These are phyloP conservation scores for Oplegnathus fasciatus DNA, from an alignment of 2,113 vertebrate genomes.

Conservation along the genomic window DNA sequence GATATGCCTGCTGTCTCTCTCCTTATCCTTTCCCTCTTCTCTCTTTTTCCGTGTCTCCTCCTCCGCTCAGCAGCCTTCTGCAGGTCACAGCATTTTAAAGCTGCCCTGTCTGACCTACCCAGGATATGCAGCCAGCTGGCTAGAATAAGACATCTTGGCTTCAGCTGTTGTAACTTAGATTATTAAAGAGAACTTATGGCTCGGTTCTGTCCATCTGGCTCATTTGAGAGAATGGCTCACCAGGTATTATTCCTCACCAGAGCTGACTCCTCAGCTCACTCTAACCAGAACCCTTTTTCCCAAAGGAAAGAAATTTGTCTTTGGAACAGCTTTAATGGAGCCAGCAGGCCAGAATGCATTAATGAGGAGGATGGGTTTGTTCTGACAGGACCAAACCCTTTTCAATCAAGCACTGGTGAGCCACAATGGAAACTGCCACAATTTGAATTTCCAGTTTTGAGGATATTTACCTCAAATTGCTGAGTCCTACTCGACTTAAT, in stretches of 20 bases:
- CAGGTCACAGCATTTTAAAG: constrained; percentile 48
- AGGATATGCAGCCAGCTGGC: constrained; percentile 58
- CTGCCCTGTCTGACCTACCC: not conserved
- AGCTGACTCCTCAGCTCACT: constrained; percentile 15
- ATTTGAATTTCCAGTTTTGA: not conserved
- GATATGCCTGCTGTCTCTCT: not conserved
- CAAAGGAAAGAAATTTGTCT: not conserved
- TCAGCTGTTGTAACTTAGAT: constrained; percentile 56
- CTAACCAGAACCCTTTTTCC: not conserved
- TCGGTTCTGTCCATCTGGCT: constrained; percentile 47
- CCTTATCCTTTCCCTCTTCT: not conserved
- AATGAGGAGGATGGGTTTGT: not conserved
- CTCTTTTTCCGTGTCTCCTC: not conserved
- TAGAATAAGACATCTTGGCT: constrained; percentile 51
- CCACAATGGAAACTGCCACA: not conserved
- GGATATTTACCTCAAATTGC: not conserved
- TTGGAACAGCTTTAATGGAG: not conserved
- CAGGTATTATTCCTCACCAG: constrained; percentile 15
- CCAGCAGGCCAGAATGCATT: not conserved
- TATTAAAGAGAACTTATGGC: constrained; percentile 65
- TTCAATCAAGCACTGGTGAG: not conserved
- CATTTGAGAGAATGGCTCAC: constrained; percentile 39
- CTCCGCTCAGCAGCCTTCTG: constrained; percentile 24
- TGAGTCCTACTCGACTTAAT: not conserved
- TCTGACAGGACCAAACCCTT: not conserved